Percentiles rank a stretch among this genome's conserved stretches.
These are phyloP conservation scores for Apteryx owenii DNA, from an alignment of 2,113 vertebrate species.

Conservation along the genomic window DNA sequence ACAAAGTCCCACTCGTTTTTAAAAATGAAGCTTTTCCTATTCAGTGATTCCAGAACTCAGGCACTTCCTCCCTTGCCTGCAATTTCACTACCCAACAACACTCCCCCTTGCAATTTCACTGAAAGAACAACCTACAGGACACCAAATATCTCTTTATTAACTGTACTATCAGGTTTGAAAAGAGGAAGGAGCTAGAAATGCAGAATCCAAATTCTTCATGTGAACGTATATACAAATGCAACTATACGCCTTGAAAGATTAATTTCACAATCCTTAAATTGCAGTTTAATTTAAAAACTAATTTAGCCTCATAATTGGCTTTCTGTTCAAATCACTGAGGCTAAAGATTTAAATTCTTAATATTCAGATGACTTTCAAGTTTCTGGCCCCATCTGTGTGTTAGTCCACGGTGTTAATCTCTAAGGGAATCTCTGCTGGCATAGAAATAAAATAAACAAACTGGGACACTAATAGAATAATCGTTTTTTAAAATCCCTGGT, in stretches of 20 bases:
- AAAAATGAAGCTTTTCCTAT: background rate
- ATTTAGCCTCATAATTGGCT: constrained; percentile 98
- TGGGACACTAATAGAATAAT: constrained; percentile 67
- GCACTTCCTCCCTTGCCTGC: background rate
- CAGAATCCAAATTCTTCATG: constrained; percentile 72
- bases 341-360: constrained; percentile 95
- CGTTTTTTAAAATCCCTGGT: constrained; percentile 43
- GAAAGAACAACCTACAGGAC: background rate
- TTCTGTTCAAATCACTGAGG: constrained; percentile 93
- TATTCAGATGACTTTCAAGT: constrained; percentile 88
- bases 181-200: background rate
- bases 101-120: background rate
- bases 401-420: constrained; percentile 74
- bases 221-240: constrained; percentile 69
- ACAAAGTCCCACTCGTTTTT: background rate
- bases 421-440: constrained; percentile 70
- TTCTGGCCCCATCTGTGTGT: constrained; percentile 79
- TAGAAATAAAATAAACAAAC: constrained; percentile 78
- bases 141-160: background rate
- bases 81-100: background rate
- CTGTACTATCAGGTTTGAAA: background rate
- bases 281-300: constrained; percentile 98
- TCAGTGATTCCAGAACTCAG: background rate
- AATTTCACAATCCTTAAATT: constrained; percentile 90
- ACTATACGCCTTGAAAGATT: constrained; percentile 90